Evolutionary conservation across 1,140 invertebrate species (phyloP), one percentile per base, ranked within the genome.

Genomic region (Drosophila trapezifrons): DNA sequence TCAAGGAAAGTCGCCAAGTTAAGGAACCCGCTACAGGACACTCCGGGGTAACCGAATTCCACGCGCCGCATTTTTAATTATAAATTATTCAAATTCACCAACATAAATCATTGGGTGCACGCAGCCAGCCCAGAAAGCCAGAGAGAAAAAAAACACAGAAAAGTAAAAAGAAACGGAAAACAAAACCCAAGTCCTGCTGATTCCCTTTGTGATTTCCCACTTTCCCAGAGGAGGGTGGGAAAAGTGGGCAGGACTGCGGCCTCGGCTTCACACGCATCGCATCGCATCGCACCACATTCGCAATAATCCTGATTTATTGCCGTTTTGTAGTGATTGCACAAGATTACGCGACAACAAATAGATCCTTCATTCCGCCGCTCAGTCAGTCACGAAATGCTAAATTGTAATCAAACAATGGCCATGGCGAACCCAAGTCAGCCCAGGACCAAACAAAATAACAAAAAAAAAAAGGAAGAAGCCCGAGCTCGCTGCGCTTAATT

Each of bases 291-390:
- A 78, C 82, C 83, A 87, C 87, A 90, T 90, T 90, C 87, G 83
- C 84, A 90, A 72, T 90, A 90, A 90, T 90, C 89, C 89, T 90
- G 89, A 90, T 90, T 90, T 90, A 90, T 90, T 90, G 80, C 89
- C 80, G 62, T 91, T 89, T 89, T 90, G 83, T 89, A 90, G 82
- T 90, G 89, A 90, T 90, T 90, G 87, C 80, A 85, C 75, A 79
- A 90, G 89, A 90, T 90, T 90, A 90, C 76, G 80, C 75, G 85
- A 81, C 80, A 90, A 89, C 80, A 90, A 90, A 90, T 90, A 90
- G 89, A 90, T 90, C 87, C 84, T 89, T 89, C 85, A 89, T 78
- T 89, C 77, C 58, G 51, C 46, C 84, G 79, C 69, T 58, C 69
- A 72, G 69, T 80, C 83, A 87, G 83, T 87, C 83, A 87, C 83